Evolutionary conservation across 1,140 invertebrate species (phyloP).

Genomic region (Phthorimaea operculella): DNA sequence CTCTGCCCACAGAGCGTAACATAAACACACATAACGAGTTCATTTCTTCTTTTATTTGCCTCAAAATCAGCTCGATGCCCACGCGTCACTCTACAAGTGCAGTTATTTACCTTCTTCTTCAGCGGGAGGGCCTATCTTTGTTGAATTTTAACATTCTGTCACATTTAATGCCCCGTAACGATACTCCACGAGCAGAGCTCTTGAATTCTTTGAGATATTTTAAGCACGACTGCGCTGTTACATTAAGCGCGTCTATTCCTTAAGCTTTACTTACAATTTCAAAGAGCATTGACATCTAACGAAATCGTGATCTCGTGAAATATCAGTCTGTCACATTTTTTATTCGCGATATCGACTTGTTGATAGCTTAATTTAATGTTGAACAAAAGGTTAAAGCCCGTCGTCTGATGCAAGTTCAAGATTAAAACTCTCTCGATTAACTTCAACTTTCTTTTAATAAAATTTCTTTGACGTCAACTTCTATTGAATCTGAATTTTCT

Average conservation of each 20-base stretch:
- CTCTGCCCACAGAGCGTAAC: conserved; percentile 26
- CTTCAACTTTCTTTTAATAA: too few species aligned
- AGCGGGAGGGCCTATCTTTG: background rate
- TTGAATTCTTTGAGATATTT: too few species aligned
- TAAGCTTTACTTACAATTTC: conserved; percentile 2
- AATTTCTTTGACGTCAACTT: too few species aligned
- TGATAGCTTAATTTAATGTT: too few species aligned
- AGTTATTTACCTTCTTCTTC: background rate
- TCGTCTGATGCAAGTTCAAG: too few species aligned
- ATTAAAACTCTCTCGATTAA: too few species aligned
- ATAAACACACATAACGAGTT: conserved; percentile 28
- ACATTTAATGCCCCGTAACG: background rate
- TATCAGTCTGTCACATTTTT: background rate
- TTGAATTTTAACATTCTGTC: background rate
- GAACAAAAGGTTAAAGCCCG: too few species aligned
- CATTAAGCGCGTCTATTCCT: background rate
- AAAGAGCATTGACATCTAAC: conserved; percentile 3
- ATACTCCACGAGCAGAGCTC: background rate
- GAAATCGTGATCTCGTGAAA: background rate
- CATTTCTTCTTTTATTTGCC: conserved; percentile 6
- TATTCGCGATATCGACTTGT: too few species aligned
- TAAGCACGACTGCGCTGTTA: too few species aligned
- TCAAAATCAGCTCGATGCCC: background rate
- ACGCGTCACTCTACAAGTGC: background rate
- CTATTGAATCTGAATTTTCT: too few species aligned